A percentile compares a stretch with the other conserved stretches of the same genome.
Evolutionary conservation across 2,113 vertebrate genomes (phyloP).

Genomic region (Mirounga angustirostris): DNA sequence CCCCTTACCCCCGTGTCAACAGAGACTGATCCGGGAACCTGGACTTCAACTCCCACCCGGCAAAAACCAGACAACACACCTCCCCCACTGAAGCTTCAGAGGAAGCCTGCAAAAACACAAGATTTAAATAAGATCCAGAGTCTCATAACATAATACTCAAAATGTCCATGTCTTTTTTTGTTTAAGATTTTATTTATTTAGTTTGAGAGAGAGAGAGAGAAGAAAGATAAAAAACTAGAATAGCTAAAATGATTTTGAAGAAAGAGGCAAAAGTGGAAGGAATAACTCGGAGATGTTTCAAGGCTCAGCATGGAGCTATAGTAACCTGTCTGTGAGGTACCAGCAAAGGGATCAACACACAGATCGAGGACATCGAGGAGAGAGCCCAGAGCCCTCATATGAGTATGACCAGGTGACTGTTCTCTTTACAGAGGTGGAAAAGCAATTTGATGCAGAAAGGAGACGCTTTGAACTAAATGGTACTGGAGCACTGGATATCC

Average conservation of each 20-base stretch:
- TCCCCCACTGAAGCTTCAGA: background rate
- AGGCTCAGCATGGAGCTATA: accelerated
- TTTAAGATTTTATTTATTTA: background rate
- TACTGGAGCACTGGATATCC: background rate
- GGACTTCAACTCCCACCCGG: background rate
- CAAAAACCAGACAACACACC: background rate
- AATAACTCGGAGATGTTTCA: background rate
- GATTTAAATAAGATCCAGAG: background rate
- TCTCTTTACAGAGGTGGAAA: background rate
- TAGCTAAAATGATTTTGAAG: background rate
- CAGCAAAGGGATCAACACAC: background rate
- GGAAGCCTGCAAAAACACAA: background rate
- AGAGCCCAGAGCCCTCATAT: background rate
- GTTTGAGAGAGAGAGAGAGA: background rate
- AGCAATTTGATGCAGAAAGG: background rate
- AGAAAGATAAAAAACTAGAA: background rate
- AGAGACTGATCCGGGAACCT: accelerated
- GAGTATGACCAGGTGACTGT: background rate
- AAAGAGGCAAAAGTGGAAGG: background rate
- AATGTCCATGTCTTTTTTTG: background rate
- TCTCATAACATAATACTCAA: background rate
- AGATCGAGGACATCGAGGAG: background rate
- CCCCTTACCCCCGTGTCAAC: accelerated
- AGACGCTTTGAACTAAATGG: background rate
- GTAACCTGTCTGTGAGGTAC: background rate